Evolutionary conservation across 2,888 invertebrate species (phyloP).

Genomic region (Rhynchonema sp.): DNA sequence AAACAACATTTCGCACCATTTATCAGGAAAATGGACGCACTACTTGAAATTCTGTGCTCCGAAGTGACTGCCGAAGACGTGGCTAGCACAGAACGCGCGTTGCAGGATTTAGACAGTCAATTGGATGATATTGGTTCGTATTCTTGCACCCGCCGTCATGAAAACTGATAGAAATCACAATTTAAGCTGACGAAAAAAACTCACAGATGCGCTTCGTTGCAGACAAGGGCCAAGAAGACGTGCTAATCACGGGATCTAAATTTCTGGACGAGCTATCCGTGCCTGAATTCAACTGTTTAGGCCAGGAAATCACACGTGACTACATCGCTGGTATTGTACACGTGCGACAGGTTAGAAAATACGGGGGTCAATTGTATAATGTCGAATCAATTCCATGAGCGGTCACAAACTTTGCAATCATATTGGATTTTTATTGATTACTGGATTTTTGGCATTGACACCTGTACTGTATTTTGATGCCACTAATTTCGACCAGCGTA

Average conservation of each 20-base stretch:
- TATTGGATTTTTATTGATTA: too few relatives aligned
- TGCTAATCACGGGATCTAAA: slow-evolving; percentile 53
- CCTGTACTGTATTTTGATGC: too few relatives aligned
- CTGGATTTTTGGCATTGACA: too few relatives aligned
- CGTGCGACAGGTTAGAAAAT: slow-evolving; percentile 49
- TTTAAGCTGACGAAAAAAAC: too few relatives aligned
- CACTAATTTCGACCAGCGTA: too few relatives aligned
- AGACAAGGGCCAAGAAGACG: slow-evolving; percentile 48
- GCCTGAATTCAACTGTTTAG: slow-evolving; percentile 55
- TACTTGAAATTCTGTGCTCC: slow-evolving; percentile 30
- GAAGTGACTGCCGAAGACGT: slow-evolving; percentile 26
- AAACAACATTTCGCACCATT: too few relatives aligned
- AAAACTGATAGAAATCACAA: too few relatives aligned
- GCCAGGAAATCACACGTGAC: slow-evolving; percentile 43
- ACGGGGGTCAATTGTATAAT: too few relatives aligned
- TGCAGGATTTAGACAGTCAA: slow-evolving; percentile 27
- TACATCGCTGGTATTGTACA: slow-evolving; percentile 52
- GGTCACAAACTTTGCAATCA: too few relatives aligned
- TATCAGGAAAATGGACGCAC: slow-evolving; percentile 24
- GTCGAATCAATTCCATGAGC: too few relatives aligned
- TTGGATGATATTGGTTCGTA: slow-evolving; percentile 27
- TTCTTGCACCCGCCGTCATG: not conserved
- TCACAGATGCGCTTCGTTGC: too few relatives aligned
- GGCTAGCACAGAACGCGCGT: slow-evolving; percentile 24
- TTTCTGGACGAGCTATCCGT: slow-evolving; percentile 46